These are phyloP conservation scores for Netelia virgata DNA, from an alignment of 2,888 invertebrate species.

Conservation along the genomic window DNA sequence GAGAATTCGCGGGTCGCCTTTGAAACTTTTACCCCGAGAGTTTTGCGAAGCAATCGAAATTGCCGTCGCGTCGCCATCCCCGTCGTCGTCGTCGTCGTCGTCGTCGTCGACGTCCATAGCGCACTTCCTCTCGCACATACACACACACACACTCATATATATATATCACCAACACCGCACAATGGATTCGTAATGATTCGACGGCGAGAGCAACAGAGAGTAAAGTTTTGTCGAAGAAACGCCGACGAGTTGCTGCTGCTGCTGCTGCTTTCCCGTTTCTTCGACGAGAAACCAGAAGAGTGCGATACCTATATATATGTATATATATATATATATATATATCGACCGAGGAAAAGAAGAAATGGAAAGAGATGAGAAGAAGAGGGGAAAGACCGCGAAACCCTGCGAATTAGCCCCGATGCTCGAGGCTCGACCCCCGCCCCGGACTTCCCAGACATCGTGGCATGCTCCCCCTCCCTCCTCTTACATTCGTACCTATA, in stretches of 20 bases:
- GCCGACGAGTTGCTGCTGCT: slow-evolving; percentile 30
- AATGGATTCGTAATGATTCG: slow-evolving; percentile 65
- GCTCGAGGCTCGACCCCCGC: slow-evolving; percentile 30
- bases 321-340: background rate
- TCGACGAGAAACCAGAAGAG: slow-evolving; percentile 43
- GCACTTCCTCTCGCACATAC: background rate
- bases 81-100: slow-evolving; percentile 6
- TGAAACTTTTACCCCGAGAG: slow-evolving; percentile 56
- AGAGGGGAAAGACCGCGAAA: slow-evolving; percentile 61
- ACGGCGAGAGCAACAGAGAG: slow-evolving; percentile 48
- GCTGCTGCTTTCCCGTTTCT: slow-evolving; percentile 1
- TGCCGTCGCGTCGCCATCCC: slow-evolving; percentile 57
- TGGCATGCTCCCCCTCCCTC: slow-evolving; percentile 5
- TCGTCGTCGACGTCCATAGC: background rate
- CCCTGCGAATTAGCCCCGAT: slow-evolving; percentile 69
- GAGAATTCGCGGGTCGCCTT: slow-evolving; percentile 47
- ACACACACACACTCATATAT: background rate
- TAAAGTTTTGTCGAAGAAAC: slow-evolving; percentile 57
- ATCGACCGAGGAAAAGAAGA: slow-evolving; percentile 27
- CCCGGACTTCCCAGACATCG: slow-evolving; percentile 36
- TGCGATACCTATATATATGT: background rate
- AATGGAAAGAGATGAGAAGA: slow-evolving; percentile 28
- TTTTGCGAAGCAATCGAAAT: slow-evolving; percentile 68
- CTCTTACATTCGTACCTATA: background rate
- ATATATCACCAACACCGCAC: slow-evolving; percentile 49